A percentile compares a stretch with the other conserved stretches of the same genome.
Conservation (phyloP, 2,797 vertebrate species). For the Masticophis lateralis region DNA sequence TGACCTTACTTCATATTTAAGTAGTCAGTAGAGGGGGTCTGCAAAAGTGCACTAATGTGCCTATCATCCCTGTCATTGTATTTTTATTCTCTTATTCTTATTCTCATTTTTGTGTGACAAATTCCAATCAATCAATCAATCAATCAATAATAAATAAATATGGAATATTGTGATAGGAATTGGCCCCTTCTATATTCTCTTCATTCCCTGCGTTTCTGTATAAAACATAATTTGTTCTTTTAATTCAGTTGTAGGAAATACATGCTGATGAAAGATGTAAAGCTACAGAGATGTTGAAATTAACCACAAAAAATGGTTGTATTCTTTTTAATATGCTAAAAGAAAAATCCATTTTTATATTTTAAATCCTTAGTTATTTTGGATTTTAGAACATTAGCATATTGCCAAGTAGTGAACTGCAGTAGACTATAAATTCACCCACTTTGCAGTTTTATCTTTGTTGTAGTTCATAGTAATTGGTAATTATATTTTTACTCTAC, state of each 20-base stretch:
- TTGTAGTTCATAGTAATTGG: not conserved
- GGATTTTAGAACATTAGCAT: not conserved
- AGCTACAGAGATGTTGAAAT: not conserved
- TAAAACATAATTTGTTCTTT: not conserved
- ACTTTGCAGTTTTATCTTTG: not conserved
- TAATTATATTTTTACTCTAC: not conserved
- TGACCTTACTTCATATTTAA: too few species aligned
- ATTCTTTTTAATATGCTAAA: not conserved
- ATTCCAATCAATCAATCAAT: too few species aligned
- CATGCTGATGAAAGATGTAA: not conserved
- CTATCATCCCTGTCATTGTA: too few species aligned
- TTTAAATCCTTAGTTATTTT: not conserved
- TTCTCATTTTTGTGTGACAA: too few species aligned
- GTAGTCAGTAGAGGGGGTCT: too few species aligned
- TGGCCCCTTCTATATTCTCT: conserved; percentile 16
- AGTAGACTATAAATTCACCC: not conserved
- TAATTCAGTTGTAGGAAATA: not conserved
- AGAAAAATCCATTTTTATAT: not conserved
- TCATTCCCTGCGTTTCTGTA: not conserved
- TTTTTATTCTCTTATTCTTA: too few species aligned
- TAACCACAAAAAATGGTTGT: not conserved
- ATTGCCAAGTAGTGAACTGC: not conserved
- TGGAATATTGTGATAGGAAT: not conserved
- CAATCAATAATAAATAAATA: too few species aligned
- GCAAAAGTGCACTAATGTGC: too few species aligned